Conservation (phyloP, 2,797 vertebrate species). For the Ctenopoma kingsleyae region DNA sequence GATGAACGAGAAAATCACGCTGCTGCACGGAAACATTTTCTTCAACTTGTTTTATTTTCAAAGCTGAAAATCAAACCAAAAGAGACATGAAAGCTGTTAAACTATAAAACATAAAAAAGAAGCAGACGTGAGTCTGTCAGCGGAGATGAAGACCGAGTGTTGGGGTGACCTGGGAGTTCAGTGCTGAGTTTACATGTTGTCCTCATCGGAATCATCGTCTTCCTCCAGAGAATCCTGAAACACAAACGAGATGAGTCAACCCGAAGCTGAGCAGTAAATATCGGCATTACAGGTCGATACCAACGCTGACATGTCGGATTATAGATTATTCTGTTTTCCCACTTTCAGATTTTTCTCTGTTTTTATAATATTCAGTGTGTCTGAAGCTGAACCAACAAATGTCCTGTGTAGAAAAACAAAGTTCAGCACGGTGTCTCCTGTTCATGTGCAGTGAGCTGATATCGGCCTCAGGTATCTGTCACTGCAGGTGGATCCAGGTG, state of each 20-base stretch:
- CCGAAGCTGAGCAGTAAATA: too few relatives aligned
- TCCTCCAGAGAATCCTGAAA: slow-evolving; percentile 96
- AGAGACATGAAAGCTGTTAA: slow-evolving; percentile 46
- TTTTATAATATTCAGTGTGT: too few relatives aligned
- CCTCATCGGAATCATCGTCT: slow-evolving; percentile 98
- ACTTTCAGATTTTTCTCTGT: too few relatives aligned
- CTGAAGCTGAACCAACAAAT: too few relatives aligned
- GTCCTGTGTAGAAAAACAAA: rapidly evolving
- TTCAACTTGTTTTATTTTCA: slow-evolving; percentile 57
- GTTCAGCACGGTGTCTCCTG: not conserved
- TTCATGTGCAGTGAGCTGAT: not conserved
- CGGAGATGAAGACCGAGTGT: not conserved
- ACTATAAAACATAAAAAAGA: slow-evolving; percentile 80
- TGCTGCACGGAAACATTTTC: not conserved
- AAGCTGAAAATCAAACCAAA: slow-evolving; percentile 55
- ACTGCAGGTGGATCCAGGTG: not conserved
- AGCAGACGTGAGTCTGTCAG: not conserved
- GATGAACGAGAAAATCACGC: too few relatives aligned
- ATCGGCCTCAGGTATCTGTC: not conserved
- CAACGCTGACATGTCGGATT: too few relatives aligned
- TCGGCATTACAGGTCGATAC: not conserved
- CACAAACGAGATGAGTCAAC: not conserved
- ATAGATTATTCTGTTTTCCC: too few relatives aligned
- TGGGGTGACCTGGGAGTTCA: not conserved
- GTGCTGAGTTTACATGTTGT: slow-evolving; percentile 91